phyloP scores from a whole-genome alignment of 2,888 invertebrate genomes.

The Ernsta delagoae region DNA sequence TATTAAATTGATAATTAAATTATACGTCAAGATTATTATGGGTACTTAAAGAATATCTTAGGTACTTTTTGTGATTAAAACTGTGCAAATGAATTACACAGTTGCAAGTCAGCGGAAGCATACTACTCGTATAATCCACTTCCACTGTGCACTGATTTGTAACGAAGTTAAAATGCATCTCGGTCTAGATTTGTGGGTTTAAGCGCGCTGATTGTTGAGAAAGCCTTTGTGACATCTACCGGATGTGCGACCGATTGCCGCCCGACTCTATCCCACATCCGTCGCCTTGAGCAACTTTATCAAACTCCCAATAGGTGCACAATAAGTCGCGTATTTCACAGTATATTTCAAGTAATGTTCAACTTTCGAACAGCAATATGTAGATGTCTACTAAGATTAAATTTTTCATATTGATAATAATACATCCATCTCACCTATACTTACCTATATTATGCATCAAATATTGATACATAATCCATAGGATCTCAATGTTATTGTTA shows the following conservation, averaged over 20 bases:
- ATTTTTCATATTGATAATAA: too few species aligned
- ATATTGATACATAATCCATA: too few species aligned
- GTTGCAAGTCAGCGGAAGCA: background rate
- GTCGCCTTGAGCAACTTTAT: slow-evolving; percentile 56
- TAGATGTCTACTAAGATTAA: too few species aligned
- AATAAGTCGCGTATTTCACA: slow-evolving; percentile 5
- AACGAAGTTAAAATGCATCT: slow-evolving; percentile 17
- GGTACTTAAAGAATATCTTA: too few species aligned
- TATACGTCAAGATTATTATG: too few species aligned
- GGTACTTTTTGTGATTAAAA: background rate
- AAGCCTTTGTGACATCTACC: slow-evolving; percentile 45
- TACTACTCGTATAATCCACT: slow-evolving; percentile 16
- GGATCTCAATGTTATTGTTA: too few species aligned
- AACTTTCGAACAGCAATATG: background rate
- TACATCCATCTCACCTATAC: too few species aligned
- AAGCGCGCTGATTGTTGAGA: slow-evolving; percentile 44
- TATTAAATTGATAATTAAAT: too few species aligned
- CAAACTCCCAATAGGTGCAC: slow-evolving; percentile 13
- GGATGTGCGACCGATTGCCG: slow-evolving; percentile 74
- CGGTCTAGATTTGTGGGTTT: slow-evolving; percentile 38
- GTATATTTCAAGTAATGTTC: background rate
- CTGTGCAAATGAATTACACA: background rate
- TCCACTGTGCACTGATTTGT: slow-evolving; percentile 37
- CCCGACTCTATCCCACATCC: slow-evolving; percentile 58
- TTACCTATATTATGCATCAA: too few species aligned